Conservation (phyloP, 2,888 invertebrate species). For the Hypercompe scribonia region DNA sequence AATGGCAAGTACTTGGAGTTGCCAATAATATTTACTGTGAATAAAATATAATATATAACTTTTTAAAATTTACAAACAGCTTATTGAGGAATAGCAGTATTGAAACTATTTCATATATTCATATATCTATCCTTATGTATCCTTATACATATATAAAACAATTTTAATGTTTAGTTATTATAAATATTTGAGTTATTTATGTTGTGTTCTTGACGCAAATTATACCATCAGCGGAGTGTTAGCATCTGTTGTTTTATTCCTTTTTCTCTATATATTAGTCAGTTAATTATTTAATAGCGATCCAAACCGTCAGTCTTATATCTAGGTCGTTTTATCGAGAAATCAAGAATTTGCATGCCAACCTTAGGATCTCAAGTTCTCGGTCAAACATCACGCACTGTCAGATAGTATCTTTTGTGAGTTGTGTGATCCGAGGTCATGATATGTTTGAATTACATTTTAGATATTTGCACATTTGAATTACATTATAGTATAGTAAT, state of each 20-base stretch:
- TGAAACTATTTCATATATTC: too few species aligned
- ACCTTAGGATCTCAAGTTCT: conserved; percentile 49
- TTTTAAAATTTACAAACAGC: too few species aligned
- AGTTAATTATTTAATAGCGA: neutral
- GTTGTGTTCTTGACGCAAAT: neutral
- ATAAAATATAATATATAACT: too few species aligned
- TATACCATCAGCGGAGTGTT: neutral
- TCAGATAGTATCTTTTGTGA: conserved; percentile 53
- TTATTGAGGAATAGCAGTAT: too few species aligned
- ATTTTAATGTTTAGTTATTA: neutral
- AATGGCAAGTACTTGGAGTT: neutral
- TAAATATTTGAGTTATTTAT: too few species aligned
- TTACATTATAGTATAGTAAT: too few species aligned
- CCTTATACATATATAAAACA: neutral
- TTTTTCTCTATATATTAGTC: neutral
- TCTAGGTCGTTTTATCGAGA: conserved; percentile 38
- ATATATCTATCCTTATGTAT: too few species aligned
- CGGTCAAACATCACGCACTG: conserved; percentile 52
- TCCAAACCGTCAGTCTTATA: conserved; percentile 10
- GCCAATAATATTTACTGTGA: neutral
- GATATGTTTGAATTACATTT: conserved; percentile 1
- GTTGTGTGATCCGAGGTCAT: conserved; percentile 10
- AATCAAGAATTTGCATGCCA: conserved; percentile 37
- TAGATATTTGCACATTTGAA: neutral
- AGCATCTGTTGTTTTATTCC: neutral